phyloP scores from a whole-genome alignment of 2,888 invertebrate species.

The Phanerotoma sp. region DNA sequence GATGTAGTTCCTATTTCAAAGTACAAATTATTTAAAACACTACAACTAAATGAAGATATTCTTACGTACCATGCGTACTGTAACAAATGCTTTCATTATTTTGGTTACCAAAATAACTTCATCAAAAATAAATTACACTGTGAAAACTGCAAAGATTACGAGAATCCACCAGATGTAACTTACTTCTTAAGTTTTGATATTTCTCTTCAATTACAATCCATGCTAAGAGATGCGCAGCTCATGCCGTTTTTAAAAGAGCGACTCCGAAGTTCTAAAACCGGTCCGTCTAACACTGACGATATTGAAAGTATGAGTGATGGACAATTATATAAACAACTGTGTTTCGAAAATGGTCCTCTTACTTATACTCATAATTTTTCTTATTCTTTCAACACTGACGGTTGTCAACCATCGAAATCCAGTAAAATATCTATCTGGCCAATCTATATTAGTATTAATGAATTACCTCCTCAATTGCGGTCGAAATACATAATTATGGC shows the following conservation, averaged over 20 bases:
- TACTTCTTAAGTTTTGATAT: background rate
- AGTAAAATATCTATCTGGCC: constrained; percentile 27
- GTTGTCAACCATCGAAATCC: constrained; percentile 26
- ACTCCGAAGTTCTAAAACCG: background rate
- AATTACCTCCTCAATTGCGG: constrained; percentile 12
- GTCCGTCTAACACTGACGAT: background rate
- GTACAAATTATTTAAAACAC: background rate
- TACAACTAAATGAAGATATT: too few species aligned
- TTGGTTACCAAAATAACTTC: background rate
- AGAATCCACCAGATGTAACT: background rate
- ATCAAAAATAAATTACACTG: background rate
- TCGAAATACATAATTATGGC: constrained; percentile 13
- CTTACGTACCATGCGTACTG: background rate
- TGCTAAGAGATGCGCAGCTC: background rate
- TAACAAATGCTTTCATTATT: background rate
- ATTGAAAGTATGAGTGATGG: constrained; percentile 8
- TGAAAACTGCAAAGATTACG: background rate
- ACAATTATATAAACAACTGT: background rate
- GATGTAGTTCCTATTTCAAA: background rate
- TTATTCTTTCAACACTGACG: constrained; percentile 29
- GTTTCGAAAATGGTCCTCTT: background rate
- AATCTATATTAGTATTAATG: constrained; percentile 27
- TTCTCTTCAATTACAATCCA: background rate
- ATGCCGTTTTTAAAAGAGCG: background rate
- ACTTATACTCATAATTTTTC: constrained; percentile 14